These are phyloP conservation scores for Chlorospingus flavigularis DNA, from an alignment of 2,797 vertebrate genomes.

Conservation along the genomic window DNA sequence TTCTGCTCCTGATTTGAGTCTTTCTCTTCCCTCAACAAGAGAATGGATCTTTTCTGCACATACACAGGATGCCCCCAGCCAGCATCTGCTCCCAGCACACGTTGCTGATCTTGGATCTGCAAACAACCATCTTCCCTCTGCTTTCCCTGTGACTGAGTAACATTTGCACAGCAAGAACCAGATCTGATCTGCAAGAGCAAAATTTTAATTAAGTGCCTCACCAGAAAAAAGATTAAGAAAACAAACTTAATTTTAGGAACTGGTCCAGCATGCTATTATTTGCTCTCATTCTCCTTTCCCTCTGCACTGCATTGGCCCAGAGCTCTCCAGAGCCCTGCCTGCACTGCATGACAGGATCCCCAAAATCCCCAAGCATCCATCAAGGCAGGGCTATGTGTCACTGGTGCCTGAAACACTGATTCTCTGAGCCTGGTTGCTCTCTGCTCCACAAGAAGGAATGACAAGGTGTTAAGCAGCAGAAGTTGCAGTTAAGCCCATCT, in stretches of 20 bases:
- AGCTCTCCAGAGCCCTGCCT: neutral
- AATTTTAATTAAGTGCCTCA: neutral
- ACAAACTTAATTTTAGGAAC: neutral
- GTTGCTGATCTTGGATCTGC: neutral
- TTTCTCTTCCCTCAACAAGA: neutral
- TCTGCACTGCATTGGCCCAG: neutral
- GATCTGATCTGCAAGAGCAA: neutral
- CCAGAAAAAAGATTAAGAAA: neutral
- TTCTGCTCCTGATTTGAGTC: neutral
- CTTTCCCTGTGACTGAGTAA: neutral
- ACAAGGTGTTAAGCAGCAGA: conserved; percentile 30
- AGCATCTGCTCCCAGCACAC: neutral
- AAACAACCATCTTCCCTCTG: neutral
- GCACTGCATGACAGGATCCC: neutral
- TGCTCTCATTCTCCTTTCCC: rapidly evolving
- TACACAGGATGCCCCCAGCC: neutral
- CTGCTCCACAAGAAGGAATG: neutral
- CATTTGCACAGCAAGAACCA: neutral
- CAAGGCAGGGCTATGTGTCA: neutral
- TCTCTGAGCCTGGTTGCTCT: neutral
- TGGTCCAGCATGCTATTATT: neutral
- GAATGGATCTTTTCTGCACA: neutral
- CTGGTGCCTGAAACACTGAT: neutral
- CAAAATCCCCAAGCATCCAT: neutral
- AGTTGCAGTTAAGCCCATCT: neutral